Conservation (phyloP, 2,888 invertebrate species). For the Cantharis lateralis region DNA sequence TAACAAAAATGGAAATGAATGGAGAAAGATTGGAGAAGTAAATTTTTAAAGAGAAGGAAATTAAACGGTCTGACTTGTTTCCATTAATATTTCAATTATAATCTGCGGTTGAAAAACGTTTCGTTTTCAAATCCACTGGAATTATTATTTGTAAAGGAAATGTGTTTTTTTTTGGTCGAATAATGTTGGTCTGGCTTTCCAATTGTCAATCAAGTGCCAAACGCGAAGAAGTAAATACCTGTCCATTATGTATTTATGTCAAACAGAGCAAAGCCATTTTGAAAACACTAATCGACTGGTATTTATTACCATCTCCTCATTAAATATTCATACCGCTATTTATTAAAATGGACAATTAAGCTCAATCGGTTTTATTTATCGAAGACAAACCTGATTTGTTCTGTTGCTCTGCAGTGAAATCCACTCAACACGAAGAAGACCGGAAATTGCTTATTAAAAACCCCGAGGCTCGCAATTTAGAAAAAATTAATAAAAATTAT, state of each 20-base stretch:
- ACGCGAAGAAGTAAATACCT: background rate
- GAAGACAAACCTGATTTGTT: background rate
- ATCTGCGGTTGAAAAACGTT: conserved; percentile 27
- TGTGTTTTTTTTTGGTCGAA: background rate
- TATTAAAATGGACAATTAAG: conserved; percentile 4
- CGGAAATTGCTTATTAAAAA: background rate
- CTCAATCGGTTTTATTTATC: conserved; percentile 1
- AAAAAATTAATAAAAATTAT: conserved; percentile 8
- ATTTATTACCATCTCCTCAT: conserved; percentile 17
- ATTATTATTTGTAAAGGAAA: conserved; percentile 11
- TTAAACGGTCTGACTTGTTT: conserved; percentile 38
- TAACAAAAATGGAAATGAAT: conserved; percentile 1
- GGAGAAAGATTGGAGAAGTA: conserved; percentile 24
- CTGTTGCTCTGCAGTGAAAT: background rate
- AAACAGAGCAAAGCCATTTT: background rate
- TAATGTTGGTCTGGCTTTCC: background rate
- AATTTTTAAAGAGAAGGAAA: conserved; percentile 40
- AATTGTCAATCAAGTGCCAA: background rate
- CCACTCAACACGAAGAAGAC: background rate
- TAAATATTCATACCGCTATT: conserved; percentile 7
- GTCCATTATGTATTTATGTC: background rate
- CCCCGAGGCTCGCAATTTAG: background rate
- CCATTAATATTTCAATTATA: conserved; percentile 43
- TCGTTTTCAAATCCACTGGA: conserved; percentile 18
- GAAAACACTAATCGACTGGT: conserved; percentile 4